Evolutionary conservation across 2,888 invertebrate species (phyloP).

Genomic region (Tinea pellionella): DNA sequence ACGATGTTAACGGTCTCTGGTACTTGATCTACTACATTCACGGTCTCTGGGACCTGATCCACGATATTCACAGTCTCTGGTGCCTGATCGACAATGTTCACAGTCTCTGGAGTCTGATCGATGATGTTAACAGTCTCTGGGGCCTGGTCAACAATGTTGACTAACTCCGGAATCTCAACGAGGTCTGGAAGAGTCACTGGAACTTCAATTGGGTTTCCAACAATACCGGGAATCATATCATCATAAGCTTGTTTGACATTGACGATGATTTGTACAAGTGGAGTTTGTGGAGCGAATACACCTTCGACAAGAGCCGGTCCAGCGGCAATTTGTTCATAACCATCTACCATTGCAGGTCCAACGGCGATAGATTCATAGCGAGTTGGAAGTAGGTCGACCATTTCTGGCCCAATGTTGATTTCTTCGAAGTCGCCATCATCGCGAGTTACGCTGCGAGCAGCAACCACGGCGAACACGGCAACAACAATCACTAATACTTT

Average conservation of each 20-base stretch:
- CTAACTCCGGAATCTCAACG: constrained; percentile 18
- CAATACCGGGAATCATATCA: constrained; percentile 16
- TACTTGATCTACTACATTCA: constrained; percentile 17
- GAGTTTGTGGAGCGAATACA: constrained; percentile 14
- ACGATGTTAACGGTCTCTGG: constrained; percentile 20
- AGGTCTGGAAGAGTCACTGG: constrained; percentile 19
- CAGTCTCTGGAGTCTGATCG: background rate
- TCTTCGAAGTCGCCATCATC: constrained; percentile 16
- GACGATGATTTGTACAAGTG: constrained; percentile 24
- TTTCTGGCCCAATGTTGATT: constrained; percentile 23
- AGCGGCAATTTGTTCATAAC: constrained; percentile 20
- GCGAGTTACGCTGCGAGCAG: background rate
- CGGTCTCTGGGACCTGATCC: constrained; percentile 20
- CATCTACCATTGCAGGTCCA: constrained; percentile 18
- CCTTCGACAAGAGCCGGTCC: background rate
- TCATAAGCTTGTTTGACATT: constrained; percentile 22
- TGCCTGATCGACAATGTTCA: background rate
- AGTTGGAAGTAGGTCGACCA: constrained; percentile 17
- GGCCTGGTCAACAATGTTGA: constrained; percentile 15
- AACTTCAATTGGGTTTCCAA: constrained; percentile 7
- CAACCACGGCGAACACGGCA: background rate
- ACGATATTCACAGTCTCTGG: background rate
- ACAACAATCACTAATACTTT: background rate
- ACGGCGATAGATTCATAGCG: constrained; percentile 18
- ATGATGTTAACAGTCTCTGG: constrained; percentile 16